Base-by-base conservation (phyloP, 2,113 vertebrate species). In the Thalassarche chlororhynchos region DNA sequence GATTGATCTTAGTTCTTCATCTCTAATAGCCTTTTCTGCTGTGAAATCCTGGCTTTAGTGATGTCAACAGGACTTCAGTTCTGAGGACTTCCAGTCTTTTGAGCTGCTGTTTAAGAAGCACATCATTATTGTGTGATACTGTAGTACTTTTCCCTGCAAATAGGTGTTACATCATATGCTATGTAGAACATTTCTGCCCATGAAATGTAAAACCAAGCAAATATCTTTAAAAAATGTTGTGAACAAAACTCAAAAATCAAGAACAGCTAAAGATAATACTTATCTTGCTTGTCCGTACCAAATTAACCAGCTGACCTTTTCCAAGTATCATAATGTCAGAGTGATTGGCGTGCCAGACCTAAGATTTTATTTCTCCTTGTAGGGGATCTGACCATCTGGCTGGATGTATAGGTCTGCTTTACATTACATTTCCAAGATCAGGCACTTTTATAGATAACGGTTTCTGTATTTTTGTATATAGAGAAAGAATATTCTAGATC, bases 281-380 rank as follows among this genome's bases (percentile, higher is more conserved):
- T 62, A 32, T 29, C 89, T 94, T 92, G 46, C 60, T 78, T 68
- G 55, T 55, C 51, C 81, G 32, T 75, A 68, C 47, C 49, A 81
- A 86, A 95, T 86, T 83, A 95, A 57, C 62, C 65, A 71, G 34
- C 32, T 95, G 79, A 89, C 83, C 79, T 96, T 94, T 92, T 31
- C 71, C 54, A 42, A 54, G n/a, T 62, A 61, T 77, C 93, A 36
- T 66, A 70, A 78, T 75, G 12, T 81, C 16, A 7, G 61, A 51
- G 51, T 80, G 91, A 86, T n/a, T 92, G 84, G 26, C 36, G 3
- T 71, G 42, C 46, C 64, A 81, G 68, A 80, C 29, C 31, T 66
- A 34, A 92, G 66, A 52, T 81, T 96, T 94, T 86, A 77, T 96
- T 89, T 94, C 64, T 80, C 46, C 54, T 94, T 74, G 23, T 46